These are phyloP conservation scores for Hydrotaea diabolus DNA, from an alignment of 2,888 invertebrate species.

Conservation along the genomic window DNA sequence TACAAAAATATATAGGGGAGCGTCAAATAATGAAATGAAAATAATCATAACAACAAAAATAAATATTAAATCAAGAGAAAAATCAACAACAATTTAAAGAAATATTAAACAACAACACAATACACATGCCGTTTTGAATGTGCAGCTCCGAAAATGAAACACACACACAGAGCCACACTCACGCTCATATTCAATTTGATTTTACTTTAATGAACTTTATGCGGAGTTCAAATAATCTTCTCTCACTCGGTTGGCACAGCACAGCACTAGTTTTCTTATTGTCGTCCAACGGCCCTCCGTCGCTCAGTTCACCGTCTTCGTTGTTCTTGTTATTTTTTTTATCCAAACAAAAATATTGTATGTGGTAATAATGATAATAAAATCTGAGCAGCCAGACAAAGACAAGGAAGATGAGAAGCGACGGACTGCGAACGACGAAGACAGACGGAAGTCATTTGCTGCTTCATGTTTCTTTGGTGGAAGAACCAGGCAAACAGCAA, in stretches of 20 bases:
- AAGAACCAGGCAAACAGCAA: conserved; percentile 56
- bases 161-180: neutral
- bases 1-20: neutral
- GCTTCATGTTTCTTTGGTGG: conserved; percentile 56
- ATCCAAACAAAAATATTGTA: conserved; percentile 9
- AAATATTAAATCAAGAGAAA: conserved; percentile 51
- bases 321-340: conserved; percentile 15
- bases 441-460: conserved; percentile 31
- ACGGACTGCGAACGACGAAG: too few species aligned
- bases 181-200: conserved; percentile 16
- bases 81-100: neutral
- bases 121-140: neutral
- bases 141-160: conserved; percentile 9
- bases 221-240: conserved; percentile 31
- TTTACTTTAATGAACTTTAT: conserved; percentile 35
- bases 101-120: conserved; percentile 4
- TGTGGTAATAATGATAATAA: neutral
- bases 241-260: neutral
- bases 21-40: conserved; percentile 22
- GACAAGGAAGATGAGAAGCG: neutral
- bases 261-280: conserved; percentile 18
- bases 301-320: neutral
- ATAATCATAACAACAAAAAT: conserved; percentile 23
- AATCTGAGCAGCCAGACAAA: neutral
- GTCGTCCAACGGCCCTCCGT: neutral